Evolutionary conservation across 1,140 invertebrate species (phyloP).

Genomic region (Halictus rubicundus): DNA sequence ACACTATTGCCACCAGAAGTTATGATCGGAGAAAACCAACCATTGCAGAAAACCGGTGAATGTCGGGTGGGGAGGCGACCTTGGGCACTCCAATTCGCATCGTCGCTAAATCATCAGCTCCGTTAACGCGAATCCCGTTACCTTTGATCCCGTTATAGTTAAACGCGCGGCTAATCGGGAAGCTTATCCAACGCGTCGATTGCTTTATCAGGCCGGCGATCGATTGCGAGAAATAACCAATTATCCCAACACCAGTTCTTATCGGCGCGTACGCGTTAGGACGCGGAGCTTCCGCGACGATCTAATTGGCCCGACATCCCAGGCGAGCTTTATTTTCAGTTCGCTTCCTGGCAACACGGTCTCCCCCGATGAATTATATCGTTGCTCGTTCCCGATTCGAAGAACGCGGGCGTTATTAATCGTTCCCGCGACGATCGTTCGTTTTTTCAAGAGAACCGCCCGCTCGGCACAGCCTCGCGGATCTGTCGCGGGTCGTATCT

Average conservation of each 20-base stretch:
- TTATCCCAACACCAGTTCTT: slow-evolving; percentile 51
- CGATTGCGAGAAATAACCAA: slow-evolving; percentile 55
- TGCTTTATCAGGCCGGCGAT: slow-evolving; percentile 42
- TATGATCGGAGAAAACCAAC: neutral
- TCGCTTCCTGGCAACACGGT: neutral
- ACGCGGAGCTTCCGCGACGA: slow-evolving; percentile 12
- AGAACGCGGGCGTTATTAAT: slow-evolving; percentile 28
- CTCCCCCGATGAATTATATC: slow-evolving; percentile 25
- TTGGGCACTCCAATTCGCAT: neutral
- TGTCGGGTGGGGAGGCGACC: neutral
- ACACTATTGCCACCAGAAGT: neutral
- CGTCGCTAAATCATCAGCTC: neutral
- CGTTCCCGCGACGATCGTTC: neutral
- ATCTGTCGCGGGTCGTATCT: slow-evolving; percentile 18
- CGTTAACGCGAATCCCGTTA: slow-evolving; percentile 47
- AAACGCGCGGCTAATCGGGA: slow-evolving; percentile 35
- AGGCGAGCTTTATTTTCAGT: slow-evolving; percentile 7
- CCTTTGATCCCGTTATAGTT: slow-evolving; percentile 56
- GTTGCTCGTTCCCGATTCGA: neutral
- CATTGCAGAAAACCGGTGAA: neutral
- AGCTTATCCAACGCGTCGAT: slow-evolving; percentile 37
- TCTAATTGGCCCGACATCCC: slow-evolving; percentile 22
- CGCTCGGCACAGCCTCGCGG: neutral
- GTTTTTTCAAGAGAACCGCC: neutral
- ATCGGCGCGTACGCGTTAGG: slow-evolving; percentile 3